Base-by-base conservation (phyloP, 1,140 invertebrate genomes). In the Thrips palmi region DNA sequence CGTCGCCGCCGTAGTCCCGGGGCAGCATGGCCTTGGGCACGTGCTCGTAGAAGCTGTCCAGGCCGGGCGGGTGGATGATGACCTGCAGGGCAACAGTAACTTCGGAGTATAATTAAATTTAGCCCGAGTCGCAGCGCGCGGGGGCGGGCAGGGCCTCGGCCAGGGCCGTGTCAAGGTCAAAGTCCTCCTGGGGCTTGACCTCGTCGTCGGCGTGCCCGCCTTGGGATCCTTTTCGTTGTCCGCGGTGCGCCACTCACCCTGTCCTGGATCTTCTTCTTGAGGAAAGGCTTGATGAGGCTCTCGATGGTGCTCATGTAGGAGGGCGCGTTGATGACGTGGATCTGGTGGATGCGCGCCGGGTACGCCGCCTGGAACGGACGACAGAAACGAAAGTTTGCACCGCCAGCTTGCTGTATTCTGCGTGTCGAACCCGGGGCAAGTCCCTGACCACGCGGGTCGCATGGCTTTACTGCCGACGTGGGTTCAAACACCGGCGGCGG, bases 311-410 rank as follows among this genome's bases (percentile, higher is more conserved):
- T 68, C 21, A 75, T 53, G 19, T 74, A 63, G 34, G 67, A 65
- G 7, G 65, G 63, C 0, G 65, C 63, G 49, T 77, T 75, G 14
- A 77, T 45, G 0, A 76, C 59, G 46, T 77, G 68, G 5, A 75
- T 71, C 2, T 51, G 59, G 43, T 64, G 63, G 47, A 76, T 59
- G 32, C 69, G 56, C 0, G 72, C 51, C 1, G 74, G 72, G 49
- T 73, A 51, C 5, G 58, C 71, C 46, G 74, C 67, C 49, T 73
- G 66, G 1, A 65, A 64, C n/a, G n/a, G n/a, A n/a, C n/a, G n/a
- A n/a, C 57, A 34, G 6, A 41, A 25, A 30, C 17, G 18, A 22
- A 4, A 14, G 11, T 14, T 24, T 33, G 7, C 14, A 17, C 11
- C 7, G 7, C 11, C 7, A 15, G n/a, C n/a, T n/a, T n/a, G n/a